Evolutionary conservation across 2,888 invertebrate genomes (phyloP).

Genomic region (Ectemnius continuus): DNA sequence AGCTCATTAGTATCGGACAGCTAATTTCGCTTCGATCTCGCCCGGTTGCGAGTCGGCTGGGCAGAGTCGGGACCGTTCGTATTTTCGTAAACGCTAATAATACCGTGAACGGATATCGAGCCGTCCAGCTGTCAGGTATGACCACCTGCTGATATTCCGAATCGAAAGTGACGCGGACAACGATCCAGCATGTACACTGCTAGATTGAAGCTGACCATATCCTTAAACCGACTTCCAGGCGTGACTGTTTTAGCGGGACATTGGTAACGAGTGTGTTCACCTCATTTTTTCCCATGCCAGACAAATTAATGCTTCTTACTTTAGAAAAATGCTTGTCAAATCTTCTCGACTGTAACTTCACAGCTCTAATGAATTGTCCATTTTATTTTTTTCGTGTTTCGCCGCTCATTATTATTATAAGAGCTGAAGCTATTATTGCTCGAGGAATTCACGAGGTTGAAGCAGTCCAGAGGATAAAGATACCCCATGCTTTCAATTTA

Average conservation of each 20-base stretch:
- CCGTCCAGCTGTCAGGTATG: slow-evolving; percentile 61
- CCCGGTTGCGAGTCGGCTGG: slow-evolving; percentile 1
- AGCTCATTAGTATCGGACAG: slow-evolving; percentile 64
- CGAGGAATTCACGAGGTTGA: too few species aligned
- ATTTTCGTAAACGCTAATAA: slow-evolving; percentile 66
- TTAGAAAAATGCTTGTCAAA: too few species aligned
- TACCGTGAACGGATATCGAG: slow-evolving; percentile 59
- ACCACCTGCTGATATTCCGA: slow-evolving; percentile 58
- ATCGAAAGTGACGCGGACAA: slow-evolving; percentile 58
- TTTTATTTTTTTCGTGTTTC: too few species aligned
- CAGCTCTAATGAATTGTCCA: too few species aligned
- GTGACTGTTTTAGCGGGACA: not conserved
- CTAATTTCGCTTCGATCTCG: slow-evolving; percentile 58
- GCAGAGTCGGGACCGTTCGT: slow-evolving; percentile 40
- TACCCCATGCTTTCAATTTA: too few species aligned
- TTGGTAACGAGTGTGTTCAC: not conserved
- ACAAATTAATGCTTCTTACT: too few species aligned
- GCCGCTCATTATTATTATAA: too few species aligned
- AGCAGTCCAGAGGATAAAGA: too few species aligned
- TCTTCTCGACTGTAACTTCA: too few species aligned
- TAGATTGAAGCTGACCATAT: slow-evolving; percentile 27
- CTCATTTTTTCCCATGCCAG: not conserved
- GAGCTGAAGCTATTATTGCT: too few species aligned
- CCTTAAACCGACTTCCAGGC: slow-evolving; percentile 26
- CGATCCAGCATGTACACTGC: slow-evolving; percentile 41